Evolutionary conservation across 2,888 invertebrate genomes (phyloP), one percentile per base, ranked within the genome.

Genomic region (Ditula angustiorana): DNA sequence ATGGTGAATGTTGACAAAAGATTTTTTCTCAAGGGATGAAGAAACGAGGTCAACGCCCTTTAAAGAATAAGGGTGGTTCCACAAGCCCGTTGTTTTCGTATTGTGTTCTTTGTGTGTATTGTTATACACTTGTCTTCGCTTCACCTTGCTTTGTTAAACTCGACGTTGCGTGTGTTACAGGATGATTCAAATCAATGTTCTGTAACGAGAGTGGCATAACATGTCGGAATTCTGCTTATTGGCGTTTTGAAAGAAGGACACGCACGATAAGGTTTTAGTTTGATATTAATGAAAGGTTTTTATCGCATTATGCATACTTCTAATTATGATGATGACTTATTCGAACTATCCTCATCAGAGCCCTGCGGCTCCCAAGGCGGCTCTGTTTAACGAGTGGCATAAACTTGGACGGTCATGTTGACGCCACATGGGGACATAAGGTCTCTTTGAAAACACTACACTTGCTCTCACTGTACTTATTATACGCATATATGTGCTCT

Each of bases 101-200:
- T 86, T 85, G 82, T 85, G 67, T 74, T 76, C 79, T 80, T 87
- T 87, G 78, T 85, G 71, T 68, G 74, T 77, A 79, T 87, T 86
- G 85, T 88, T 76, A 80, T 71, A 78, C 88, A 90, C 90, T 91
- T 90, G 90, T 87, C 78, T 70, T 75, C 65, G 71, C 70, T 75
- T 74, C 83, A 86, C 86, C 82, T 87, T 87, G 78, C 79, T 77
- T 68, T 78, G 71, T 77, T n/a, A 71, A 78, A 82, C 75, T 75
- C 75, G 74, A 78, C 78, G 74, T 78, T 75, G 67, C 65, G 26
- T n/a, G n/a, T 74, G 69, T 2, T 77, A 86, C 72, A 81, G 81
- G 74, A 19, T 81, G 85, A 65, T 69, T 30, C 50, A 23, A 21
- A 23, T 26, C 21, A 13, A 21, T 53, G 33, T 33, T 11, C 30